Percentiles rank a stretch among this genome's conserved stretches.
Evolutionary conservation across 2,113 vertebrate species (phyloP).

Genomic region (Tapirus terrestris): DNA sequence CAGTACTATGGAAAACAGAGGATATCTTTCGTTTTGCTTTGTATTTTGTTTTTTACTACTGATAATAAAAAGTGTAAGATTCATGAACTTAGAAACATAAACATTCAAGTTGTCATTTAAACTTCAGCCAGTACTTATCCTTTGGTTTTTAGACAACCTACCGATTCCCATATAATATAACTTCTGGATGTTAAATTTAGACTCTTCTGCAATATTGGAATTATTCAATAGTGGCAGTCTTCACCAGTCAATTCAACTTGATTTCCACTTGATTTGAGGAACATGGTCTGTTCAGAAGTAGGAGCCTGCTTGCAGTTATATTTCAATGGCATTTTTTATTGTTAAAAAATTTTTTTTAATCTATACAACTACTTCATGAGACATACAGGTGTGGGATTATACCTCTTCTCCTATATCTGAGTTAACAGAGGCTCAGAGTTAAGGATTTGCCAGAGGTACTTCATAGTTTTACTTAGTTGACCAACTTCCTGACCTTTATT

Average conservation of each 20-base stretch:
- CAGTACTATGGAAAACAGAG: not conserved
- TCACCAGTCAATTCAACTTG: not conserved
- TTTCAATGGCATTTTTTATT: not conserved
- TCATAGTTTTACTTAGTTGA: not conserved
- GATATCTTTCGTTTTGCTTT: not conserved
- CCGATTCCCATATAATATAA: not conserved
- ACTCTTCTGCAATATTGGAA: not conserved
- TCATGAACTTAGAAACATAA: not conserved
- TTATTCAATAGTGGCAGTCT: not conserved
- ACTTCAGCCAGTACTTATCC: not conserved
- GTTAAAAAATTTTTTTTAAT: not conserved
- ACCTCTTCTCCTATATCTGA: not conserved
- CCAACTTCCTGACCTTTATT: not conserved
- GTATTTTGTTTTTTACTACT: not conserved
- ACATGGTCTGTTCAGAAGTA: not conserved
- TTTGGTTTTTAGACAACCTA: not conserved
- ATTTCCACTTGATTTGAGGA: not conserved
- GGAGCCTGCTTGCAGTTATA: not conserved
- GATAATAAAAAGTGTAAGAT: not conserved
- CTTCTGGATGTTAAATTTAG: not conserved
- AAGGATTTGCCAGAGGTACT: not conserved
- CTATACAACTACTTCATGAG: not conserved
- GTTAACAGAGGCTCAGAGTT: not conserved
- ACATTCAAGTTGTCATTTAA: not conserved
- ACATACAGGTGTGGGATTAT: not conserved